Percentiles rank a stretch among this genome's conserved stretches.
Conservation (phyloP, 2,888 invertebrate genomes). For the Lithodes maja region DNA sequence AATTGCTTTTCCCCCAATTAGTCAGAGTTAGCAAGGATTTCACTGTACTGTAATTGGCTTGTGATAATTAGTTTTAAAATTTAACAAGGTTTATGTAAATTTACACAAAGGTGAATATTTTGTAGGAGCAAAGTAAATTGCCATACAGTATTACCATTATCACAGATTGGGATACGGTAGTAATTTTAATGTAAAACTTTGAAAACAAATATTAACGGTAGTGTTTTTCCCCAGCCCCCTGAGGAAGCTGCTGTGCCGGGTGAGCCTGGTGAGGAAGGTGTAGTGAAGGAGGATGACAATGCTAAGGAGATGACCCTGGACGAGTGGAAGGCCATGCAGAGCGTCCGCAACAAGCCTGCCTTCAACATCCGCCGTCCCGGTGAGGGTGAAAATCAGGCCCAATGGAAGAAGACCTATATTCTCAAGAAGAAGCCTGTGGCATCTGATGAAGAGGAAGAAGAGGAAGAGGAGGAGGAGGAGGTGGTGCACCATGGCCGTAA, state of each 20-base stretch:
- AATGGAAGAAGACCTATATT: conserved; percentile 94
- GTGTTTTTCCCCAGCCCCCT: conserved; percentile 39
- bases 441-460: conserved; percentile 81
- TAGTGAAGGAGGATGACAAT: conserved; percentile 80
- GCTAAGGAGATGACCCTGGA: conserved; percentile 92
- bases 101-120: no score
- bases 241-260: conserved; percentile 52
- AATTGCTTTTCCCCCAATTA: no score
- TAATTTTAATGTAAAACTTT: not conserved
- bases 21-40: no score
- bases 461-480: conserved; percentile 80
- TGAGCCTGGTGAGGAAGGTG: conserved; percentile 63
- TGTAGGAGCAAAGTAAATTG: not conserved
- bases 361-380: conserved; percentile 95
- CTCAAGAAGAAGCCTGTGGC: conserved; percentile 80
- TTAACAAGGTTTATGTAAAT: no score
- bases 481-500: conserved; percentile 80
- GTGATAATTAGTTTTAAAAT: not conserved
- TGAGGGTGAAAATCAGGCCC: conserved; percentile 91
- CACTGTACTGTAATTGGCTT: not conserved
- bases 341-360: conserved; percentile 86
- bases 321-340: conserved; percentile 91
- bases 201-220: not conserved
- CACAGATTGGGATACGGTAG: not conserved
- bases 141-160: not conserved